These are phyloP conservation scores for Urocyon cinereoargenteus DNA, from an alignment of 2,797 vertebrate species.

Conservation along the genomic window DNA sequence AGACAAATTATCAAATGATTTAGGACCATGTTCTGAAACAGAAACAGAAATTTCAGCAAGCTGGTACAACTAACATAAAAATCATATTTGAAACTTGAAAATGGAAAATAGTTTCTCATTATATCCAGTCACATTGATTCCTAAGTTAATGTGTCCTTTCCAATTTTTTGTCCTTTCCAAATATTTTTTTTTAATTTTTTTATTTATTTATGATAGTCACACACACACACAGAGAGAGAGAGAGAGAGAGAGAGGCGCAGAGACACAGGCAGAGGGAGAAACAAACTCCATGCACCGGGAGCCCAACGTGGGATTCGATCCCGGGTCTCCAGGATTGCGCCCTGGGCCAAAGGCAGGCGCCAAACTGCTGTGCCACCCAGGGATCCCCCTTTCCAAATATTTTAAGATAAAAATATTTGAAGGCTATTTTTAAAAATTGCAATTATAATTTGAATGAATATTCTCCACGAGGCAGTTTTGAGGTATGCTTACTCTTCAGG, in stretches of 20 bases:
- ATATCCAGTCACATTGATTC: neutral
- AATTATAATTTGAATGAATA: neutral
- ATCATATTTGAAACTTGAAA: neutral
- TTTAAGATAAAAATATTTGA: constrained; percentile 15
- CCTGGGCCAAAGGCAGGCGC: too few relatives aligned
- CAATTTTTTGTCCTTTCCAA: neutral
- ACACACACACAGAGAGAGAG: too few relatives aligned
- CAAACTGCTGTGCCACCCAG: too few relatives aligned
- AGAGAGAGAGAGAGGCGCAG: too few relatives aligned
- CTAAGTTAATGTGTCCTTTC: neutral
- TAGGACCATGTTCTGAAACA: neutral
- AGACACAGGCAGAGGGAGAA: too few relatives aligned
- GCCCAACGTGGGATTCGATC: too few relatives aligned
- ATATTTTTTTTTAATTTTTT: too few relatives aligned
- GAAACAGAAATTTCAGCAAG: constrained; percentile 32
- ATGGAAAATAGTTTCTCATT: neutral
- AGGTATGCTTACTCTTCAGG: neutral
- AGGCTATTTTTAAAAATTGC: neutral
- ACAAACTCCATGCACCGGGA: too few relatives aligned
- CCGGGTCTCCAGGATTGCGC: too few relatives aligned
- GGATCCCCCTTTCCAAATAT: neutral
- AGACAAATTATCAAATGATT: neutral
- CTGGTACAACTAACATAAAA: neutral
- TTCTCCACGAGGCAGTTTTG: neutral
- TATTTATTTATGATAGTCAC: too few relatives aligned